Evolutionary conservation across 2,797 vertebrate genomes (phyloP).

Genomic region (Ptychobarbus kaznakovi): DNA sequence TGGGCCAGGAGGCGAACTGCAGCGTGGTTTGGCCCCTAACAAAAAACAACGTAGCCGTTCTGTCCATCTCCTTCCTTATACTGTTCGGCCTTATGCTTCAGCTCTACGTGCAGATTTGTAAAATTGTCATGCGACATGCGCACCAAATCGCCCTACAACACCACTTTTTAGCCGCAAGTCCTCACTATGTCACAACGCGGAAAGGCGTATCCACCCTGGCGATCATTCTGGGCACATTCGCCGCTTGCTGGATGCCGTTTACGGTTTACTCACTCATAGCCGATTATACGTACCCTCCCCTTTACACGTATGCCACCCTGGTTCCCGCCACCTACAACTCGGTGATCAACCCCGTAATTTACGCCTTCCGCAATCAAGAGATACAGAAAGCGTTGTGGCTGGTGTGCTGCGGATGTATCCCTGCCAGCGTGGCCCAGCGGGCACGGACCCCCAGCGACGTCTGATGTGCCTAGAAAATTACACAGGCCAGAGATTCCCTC

Average conservation of each 20-base stretch:
- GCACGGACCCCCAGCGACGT: conserved; percentile 95
- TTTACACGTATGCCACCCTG: conserved; percentile 97
- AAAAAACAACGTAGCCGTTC: conserved; percentile 94
- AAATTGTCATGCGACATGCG: conserved; percentile 96
- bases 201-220: conserved; percentile 98
- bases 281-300: conserved; percentile 96
- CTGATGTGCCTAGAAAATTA: conserved; percentile 72
- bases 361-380: conserved; percentile 98
- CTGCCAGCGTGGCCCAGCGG: conserved; percentile 87
- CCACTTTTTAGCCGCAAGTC: conserved; percentile 96
- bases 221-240: conserved; percentile 97
- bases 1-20: conserved; percentile 91
- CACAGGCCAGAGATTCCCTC: conserved; percentile 8
- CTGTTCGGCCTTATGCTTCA: conserved; percentile 99
- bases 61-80: conserved; percentile 95
- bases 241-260: conserved; percentile 99
- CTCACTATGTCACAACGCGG: conserved; percentile 97
- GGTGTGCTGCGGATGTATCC: conserved; percentile 93
- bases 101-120: conserved; percentile 98
- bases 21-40: conserved; percentile 96
- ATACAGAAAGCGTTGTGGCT: conserved; percentile 98
- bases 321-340: conserved; percentile 99
- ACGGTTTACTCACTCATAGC: conserved; percentile 96
- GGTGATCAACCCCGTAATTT: conserved; percentile 98
- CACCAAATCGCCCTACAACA: conserved; percentile 98